These are phyloP conservation scores for Apostichopus leukothele DNA, from an alignment of 53 echinoderm and acorn worm species.

Conservation along the genomic window DNA sequence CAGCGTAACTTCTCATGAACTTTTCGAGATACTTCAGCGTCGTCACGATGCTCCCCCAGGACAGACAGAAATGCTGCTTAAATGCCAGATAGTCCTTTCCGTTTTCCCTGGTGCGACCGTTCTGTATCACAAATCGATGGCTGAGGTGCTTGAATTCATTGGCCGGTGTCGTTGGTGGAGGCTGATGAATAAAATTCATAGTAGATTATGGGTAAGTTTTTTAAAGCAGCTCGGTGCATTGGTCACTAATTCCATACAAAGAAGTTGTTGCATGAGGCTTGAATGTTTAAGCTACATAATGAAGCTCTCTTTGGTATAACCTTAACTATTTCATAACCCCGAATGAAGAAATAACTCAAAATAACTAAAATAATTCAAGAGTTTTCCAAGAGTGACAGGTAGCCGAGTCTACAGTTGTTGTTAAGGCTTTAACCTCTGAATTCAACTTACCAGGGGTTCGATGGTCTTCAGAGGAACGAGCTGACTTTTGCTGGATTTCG, in stretches of 20 bases:
- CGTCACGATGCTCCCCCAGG: constrained; percentile 93
- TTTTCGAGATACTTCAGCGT: constrained; percentile 80
- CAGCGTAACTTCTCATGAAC: constrained; percentile 75
- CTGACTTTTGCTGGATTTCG: constrained; percentile 73
- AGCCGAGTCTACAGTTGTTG: too few species aligned
- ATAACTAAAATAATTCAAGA: too few species aligned
- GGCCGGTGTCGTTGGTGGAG: constrained; percentile 98
- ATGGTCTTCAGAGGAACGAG: constrained; percentile 66
- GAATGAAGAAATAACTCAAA: too few species aligned
- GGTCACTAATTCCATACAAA: too few species aligned
- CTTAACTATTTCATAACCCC: too few species aligned
- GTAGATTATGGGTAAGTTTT: too few species aligned
- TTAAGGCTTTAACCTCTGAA: background rate
- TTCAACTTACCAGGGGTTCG: constrained; percentile 78
- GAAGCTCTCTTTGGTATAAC: too few species aligned
- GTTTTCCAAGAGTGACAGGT: too few species aligned
- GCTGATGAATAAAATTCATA: constrained; percentile 38
- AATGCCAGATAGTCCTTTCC: constrained; percentile 83
- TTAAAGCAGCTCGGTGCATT: too few species aligned
- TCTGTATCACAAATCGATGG: constrained; percentile 84
- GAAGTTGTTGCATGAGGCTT: too few species aligned
- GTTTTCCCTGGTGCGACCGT: constrained; percentile 69
- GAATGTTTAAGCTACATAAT: too few species aligned
- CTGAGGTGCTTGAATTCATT: constrained; percentile 88
- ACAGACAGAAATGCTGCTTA: constrained; percentile 90